Conservation (phyloP, 1,140 invertebrate species). For the Wasmannia auropunctata region DNA sequence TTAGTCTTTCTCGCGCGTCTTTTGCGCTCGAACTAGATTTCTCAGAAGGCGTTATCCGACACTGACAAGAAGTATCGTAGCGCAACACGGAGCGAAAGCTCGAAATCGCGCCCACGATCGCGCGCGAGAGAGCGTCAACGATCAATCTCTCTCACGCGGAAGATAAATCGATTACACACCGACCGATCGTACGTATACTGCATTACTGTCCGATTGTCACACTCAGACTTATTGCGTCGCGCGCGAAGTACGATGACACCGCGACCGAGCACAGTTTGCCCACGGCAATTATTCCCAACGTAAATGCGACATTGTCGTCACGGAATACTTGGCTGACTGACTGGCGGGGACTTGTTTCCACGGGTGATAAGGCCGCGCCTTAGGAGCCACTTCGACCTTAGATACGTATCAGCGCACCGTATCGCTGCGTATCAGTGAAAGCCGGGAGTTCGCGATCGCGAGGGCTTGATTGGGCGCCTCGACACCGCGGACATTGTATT, state of each 20-base stretch:
- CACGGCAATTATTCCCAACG: conserved; percentile 40
- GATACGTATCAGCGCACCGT: conserved; percentile 39
- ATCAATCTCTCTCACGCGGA: background rate
- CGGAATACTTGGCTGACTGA: conserved; percentile 50
- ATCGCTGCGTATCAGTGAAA: conserved; percentile 28
- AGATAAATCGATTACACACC: conserved; percentile 3
- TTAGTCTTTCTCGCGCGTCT: background rate
- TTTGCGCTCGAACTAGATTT: background rate
- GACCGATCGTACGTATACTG: background rate
- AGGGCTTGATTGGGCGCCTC: background rate
- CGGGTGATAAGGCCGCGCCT: conserved; percentile 40
- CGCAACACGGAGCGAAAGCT: background rate
- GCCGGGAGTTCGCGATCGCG: background rate
- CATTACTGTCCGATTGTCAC: background rate
- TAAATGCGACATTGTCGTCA: conserved; percentile 58
- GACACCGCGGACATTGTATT: background rate
- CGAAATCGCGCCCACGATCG: background rate
- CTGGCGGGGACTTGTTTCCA: conserved; percentile 32
- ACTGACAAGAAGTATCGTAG: background rate
- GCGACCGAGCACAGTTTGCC: background rate
- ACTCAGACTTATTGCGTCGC: conserved; percentile 23
- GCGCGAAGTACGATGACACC: conserved; percentile 35
- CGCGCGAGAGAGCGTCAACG: background rate
- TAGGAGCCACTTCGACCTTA: conserved; percentile 34
- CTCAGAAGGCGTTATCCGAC: background rate